Base-by-base conservation (phyloP, 2,888 invertebrate species). In the Lepidocyrtoides sp. region DNA sequence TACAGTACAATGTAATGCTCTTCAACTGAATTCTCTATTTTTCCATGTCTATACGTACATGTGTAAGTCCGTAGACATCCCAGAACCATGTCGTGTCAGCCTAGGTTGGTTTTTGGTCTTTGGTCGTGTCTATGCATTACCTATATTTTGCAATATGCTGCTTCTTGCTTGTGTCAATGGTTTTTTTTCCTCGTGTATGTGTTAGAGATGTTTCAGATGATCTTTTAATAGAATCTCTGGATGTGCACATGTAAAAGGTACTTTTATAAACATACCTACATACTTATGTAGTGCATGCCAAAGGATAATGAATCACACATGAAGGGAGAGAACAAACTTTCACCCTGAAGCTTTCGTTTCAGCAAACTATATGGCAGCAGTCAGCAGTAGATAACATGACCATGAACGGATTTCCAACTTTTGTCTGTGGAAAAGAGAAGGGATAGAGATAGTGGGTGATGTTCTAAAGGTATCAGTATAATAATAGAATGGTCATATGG, bases 281-380 rank as follows among this genome's bases (percentile, higher is more conserved):
- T 8, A 29, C 29, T 3, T 17, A 17, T 4, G 29, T 44, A 23
- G 32, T 89, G 82, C 89, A 89, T 89, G 82, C 57, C 41, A 89
- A 89, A 69, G 26, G 23, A 69, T 83, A 89, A 89, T 89, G 89
- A 89, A 82, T 89, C 82, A 89, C 82, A 82, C 48, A 51, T 26
- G 77, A 77, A n/a, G n/a, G n/a, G n/a, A 14, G 32, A 77, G 48
- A 48, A 60, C 12, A 60, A 81, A 81, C 60, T 60, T 81, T 41
- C 26, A n/a, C 81, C 79, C 54, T 79, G 79, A 81, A 81, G 41
- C 60, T 81, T 60, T 23, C 36, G n/a, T 69, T 32, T 36, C 0
- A 14, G 44, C 75, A 75, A 44, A 75, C 10, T 75, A 20, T 41
- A 20, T 17, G 14, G 17, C 14, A 41, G 17, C n/a, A 8, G n/a